Conservation (phyloP, 2,113 vertebrate species). For the Lasiurus borealis region DNA sequence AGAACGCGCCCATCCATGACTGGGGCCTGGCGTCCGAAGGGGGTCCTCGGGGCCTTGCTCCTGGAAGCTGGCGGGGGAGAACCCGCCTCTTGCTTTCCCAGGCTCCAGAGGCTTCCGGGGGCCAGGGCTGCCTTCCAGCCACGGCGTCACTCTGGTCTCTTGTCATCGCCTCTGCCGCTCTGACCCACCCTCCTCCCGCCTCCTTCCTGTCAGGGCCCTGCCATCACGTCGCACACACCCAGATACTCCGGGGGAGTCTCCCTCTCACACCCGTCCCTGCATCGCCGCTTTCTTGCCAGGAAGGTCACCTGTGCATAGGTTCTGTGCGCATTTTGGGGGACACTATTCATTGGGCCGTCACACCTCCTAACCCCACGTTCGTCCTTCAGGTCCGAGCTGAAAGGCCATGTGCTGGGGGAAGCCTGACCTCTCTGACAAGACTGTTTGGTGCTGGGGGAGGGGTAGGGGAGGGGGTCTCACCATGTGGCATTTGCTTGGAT, state of each 20-base stretch:
- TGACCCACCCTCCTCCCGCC: not conserved
- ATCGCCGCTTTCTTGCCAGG: not conserved
- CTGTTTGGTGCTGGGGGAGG: not conserved
- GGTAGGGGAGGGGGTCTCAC: not conserved
- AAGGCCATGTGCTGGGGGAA: not conserved
- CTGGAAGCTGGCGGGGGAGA: not conserved
- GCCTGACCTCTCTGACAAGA: not conserved
- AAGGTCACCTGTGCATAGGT: not conserved
- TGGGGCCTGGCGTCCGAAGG: not conserved
- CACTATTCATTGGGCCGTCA: not conserved
- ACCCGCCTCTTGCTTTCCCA: not conserved
- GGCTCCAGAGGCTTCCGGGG: constrained; percentile 25
- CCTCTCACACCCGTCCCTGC: not conserved
- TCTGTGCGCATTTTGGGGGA: not conserved
- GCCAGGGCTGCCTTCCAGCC: not conserved
- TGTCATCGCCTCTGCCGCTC: not conserved
- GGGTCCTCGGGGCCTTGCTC: not conserved
- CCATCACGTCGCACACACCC: too few species aligned
- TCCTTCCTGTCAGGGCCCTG: not conserved
- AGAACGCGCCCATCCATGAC: not conserved
- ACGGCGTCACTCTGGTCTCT: not conserved
- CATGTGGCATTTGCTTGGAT: not conserved
- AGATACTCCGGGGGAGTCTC: not conserved
- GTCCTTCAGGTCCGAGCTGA: not conserved
- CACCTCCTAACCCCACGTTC: not conserved